Evolutionary conservation across 1,140 invertebrate species (phyloP).

Genomic region (Theocolax elegans): DNA sequence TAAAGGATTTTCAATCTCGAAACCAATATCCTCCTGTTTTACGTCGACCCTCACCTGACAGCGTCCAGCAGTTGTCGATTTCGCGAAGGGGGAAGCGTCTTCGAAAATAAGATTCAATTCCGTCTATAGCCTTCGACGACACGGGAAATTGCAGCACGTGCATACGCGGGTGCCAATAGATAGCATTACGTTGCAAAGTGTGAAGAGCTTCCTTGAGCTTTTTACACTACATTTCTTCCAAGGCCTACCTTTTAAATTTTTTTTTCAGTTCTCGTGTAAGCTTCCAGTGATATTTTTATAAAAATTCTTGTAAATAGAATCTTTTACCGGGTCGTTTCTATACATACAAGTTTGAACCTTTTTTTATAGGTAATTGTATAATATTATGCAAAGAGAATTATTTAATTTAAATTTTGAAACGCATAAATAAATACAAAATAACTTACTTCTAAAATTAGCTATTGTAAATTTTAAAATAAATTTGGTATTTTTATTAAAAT

Average conservation of each 20-base stretch:
- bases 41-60: conserved; percentile 19
- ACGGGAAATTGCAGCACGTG: conserved; percentile 37
- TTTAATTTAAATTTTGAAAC: too few species aligned
- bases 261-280: too few species aligned
- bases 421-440: too few species aligned
- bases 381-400: too few species aligned
- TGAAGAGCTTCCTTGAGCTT: conserved; percentile 3
- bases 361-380: too few species aligned
- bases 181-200: conserved; percentile 16
- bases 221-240: background rate
- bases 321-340: too few species aligned
- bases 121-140: conserved; percentile 14
- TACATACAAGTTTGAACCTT: too few species aligned
- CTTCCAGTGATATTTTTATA: too few species aligned
- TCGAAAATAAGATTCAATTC: conserved; percentile 42
- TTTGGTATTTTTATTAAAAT: too few species aligned
- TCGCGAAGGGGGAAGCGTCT: conserved; percentile 21
- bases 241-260: background rate
- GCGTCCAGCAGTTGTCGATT: conserved; percentile 39
- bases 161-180: conserved; percentile 22
- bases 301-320: too few species aligned
- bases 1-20: conserved; percentile 40
- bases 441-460: too few species aligned
- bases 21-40: conserved; percentile 40
- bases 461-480: too few species aligned